A percentile compares a stretch with the other conserved stretches of the same genome.
phyloP scores from a whole-genome alignment of 2,888 invertebrate species.

The Apamea monoglypha region DNA sequence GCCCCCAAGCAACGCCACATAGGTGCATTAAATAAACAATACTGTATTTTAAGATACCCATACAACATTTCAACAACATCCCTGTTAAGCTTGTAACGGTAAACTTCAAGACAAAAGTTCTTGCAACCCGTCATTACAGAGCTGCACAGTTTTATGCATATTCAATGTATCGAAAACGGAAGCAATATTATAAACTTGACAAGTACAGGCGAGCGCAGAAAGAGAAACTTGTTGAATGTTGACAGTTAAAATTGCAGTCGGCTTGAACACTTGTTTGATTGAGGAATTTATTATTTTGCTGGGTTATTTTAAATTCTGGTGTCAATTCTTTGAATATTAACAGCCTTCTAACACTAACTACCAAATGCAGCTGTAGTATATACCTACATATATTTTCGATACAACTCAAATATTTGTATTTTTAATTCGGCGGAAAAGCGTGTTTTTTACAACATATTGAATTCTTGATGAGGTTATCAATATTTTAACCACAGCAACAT shows the following conservation, averaged over 20 bases:
- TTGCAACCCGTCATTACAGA: conserved; percentile 64
- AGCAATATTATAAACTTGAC: conserved; percentile 66
- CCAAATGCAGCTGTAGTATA: background rate
- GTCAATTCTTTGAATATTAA: background rate
- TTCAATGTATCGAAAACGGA: conserved; percentile 68
- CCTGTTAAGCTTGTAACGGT: conserved; percentile 48
- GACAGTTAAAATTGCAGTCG: conserved; percentile 8
- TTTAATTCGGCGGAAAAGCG: background rate
- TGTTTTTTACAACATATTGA: background rate
- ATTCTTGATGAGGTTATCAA: background rate
- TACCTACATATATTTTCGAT: background rate
- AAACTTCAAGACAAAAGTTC: conserved; percentile 41
- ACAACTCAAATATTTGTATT: background rate
- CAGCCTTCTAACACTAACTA: background rate
- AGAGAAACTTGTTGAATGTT: conserved; percentile 24
- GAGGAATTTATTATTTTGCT: conserved; percentile 6
- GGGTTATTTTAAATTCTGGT: background rate
- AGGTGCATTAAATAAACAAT: background rate
- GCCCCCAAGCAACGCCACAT: background rate
- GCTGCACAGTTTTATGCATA: conserved; percentile 65
- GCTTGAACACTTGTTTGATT: conserved; percentile 12
- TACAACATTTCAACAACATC: conserved; percentile 23
- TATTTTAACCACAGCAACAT: background rate
- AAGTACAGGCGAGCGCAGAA: conserved; percentile 59
- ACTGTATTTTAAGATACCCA: background rate